Base-by-base conservation (phyloP, 53 echinoderm and acorn worm genomes). In the Holothuria leucospilota region DNA sequence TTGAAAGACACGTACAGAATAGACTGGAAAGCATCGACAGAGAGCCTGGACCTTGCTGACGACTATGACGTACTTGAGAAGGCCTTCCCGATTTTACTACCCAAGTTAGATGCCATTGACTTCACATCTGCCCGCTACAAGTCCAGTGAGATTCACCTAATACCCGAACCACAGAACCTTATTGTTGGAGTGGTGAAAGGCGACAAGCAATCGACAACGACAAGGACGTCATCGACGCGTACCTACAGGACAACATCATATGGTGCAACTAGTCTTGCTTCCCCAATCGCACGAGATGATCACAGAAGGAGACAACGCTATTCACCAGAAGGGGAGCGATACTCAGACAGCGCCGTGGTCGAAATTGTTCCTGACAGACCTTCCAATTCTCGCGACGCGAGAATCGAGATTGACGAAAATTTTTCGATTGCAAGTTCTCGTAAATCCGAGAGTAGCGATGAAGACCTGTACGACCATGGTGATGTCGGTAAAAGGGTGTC, bases 381-480 rank as follows among this genome's bases (percentile, higher is more conserved):
- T 9, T 63, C 72, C 39, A 27, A 26, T 9, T 61, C 87, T 23
- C 82, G 66, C 11, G 87, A 91, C 8, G 73, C 87, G 10, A 82
- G 87, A 65, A 91, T 91, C 39, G 74, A 62, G 4, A 91, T 91
- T 26, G 91, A 91, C 41, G 91, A 87, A 7, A 53, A 71, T 62
- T 86, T 82, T 30, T 29, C 60, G 8, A 51, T 70, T 39, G 82
- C 68, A 20, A 68, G 38, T 29, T 86, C 73, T 82, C 96, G 11
- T 69, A 85, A 86, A 40, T 89, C 93, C 3, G 93, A 93, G 52
- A 96, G 96, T 69, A 96, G 96, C 67, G 96, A 96, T 46, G 96
- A 96, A 69, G 96, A 96, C 84, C 90, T 96, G 27, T 96, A 96
- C 29, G 96, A 96, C 82, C 92, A 93, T 20, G 96, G 96, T 30